These are phyloP conservation scores for Papilio polyxenes DNA, from an alignment of 1,140 invertebrate genomes.

Conservation along the genomic window DNA sequence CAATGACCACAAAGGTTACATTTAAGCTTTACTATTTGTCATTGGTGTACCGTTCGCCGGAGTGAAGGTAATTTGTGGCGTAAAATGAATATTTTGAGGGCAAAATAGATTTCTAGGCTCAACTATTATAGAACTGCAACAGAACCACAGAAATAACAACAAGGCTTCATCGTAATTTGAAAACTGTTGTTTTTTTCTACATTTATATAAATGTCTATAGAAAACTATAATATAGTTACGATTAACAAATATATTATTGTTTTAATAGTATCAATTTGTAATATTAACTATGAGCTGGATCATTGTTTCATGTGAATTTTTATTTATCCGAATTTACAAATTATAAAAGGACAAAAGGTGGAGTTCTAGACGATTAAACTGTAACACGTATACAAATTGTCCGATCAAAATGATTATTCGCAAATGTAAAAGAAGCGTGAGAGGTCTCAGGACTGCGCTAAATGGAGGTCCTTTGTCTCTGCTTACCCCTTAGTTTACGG, in stretches of 20 bases:
- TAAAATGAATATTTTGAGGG: conserved; percentile 52
- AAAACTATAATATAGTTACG: not conserved
- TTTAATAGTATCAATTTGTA: too few species aligned
- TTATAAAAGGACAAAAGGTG: too few species aligned
- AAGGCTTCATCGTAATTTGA: conserved; percentile 10
- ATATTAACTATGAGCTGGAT: too few species aligned
- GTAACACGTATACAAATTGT: too few species aligned
- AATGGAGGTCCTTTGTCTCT: too few species aligned
- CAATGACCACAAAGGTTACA: conserved; percentile 58
- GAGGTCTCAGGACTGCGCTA: too few species aligned
- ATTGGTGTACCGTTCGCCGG: conserved; percentile 45
- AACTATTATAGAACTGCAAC: conserved; percentile 23
- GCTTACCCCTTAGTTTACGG: too few species aligned
- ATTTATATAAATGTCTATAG: not conserved
- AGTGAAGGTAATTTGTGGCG: conserved; percentile 59
- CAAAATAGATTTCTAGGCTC: conserved; percentile 31
- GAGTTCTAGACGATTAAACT: too few species aligned
- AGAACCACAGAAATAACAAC: conserved; percentile 23
- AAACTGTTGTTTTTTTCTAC: not conserved
- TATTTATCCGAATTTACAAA: too few species aligned
- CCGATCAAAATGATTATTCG: too few species aligned
- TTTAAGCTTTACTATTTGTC: conserved; percentile 59
- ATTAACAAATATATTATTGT: not conserved
- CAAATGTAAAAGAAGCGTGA: too few species aligned
- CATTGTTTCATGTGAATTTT: too few species aligned